Base-by-base conservation (phyloP, 2,888 invertebrate genomes). In the Latrodectus hesperus region DNA sequence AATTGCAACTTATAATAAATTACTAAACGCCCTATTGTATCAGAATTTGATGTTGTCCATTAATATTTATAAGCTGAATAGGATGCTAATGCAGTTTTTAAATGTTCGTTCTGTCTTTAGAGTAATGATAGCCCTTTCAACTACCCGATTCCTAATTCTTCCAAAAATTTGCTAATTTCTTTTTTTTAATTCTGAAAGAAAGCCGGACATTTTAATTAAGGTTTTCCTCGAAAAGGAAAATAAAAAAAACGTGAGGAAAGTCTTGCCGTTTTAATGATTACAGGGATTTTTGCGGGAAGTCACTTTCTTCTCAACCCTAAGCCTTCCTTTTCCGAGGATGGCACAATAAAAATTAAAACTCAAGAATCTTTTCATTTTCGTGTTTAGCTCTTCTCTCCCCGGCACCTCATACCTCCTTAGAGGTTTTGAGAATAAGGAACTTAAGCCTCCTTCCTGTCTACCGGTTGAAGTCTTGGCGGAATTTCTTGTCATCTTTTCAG, bases 281-380 rank as follows among this genome's bases (percentile, higher is more conserved):
- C 70, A 83, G 78, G 77, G 86, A 38, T 76, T 80, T 87, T 88
- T 83, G 87, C 70, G 73, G 70, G 14, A 78, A 88, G 83, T 83
- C 87, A 78, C 87, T 88, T 78, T 83, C 83, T 83, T 83, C 78
- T 88, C 82, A 88, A 60, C 83, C 64, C 52, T 74, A 81, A 82
- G 81, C 82, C 87, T 74, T 60, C 68, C 38, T 67, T 68, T 73
- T 82, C 55, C 77, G 78, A 78, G 78, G 68, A 51, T 38, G 49
- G 68, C 87, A 82, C 87, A 88, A 88, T 88, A 88, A 88, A 88
- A 88, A 88, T 88, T 88, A 88, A 88, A 88, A 88, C 82, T 88
- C 87, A 88, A 88, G 87, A 88, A 82, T 88, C 87, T 88, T 88
- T 88, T 87, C 87, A 88, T 88, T 88, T 83, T 83, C 82, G 74